These are phyloP conservation scores for Telenomus remus DNA, from an alignment of 1,140 invertebrate species.

Conservation along the genomic window DNA sequence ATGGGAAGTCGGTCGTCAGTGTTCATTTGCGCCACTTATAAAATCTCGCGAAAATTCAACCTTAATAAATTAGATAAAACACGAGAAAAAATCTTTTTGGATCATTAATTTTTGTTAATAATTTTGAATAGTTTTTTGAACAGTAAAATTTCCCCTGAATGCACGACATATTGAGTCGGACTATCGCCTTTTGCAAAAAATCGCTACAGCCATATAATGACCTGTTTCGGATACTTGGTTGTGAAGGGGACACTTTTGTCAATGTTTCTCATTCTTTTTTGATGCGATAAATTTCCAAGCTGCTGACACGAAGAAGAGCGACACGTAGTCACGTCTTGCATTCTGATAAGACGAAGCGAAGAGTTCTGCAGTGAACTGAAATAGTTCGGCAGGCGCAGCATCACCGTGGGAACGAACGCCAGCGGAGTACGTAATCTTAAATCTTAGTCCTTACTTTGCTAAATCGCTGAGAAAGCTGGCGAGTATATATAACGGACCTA, in stretches of 20 bases:
- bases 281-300: conserved; percentile 47
- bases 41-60: conserved; percentile 17
- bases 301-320: conserved; percentile 52
- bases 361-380: conserved; percentile 42
- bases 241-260: conserved; percentile 28
- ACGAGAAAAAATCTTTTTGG: too few relatives aligned
- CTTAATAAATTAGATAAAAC: too few relatives aligned
- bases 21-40: conserved; percentile 9
- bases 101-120: too few relatives aligned
- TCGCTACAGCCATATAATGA: conserved; percentile 37
- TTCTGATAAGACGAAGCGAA: conserved; percentile 45
- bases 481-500: conserved; percentile 47
- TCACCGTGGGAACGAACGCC: conserved; percentile 51
- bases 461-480: conserved; percentile 50
- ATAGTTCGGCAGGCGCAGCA: conserved; percentile 53
- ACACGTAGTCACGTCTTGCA: conserved; percentile 52
- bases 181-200: not conserved
- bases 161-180: not conserved
- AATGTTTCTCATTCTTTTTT: conserved; percentile 30
- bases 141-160: too few relatives aligned
- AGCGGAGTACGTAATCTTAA: conserved; percentile 55
- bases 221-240: conserved; percentile 30
- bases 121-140: too few relatives aligned
- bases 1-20: conserved; percentile 37
- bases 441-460: conserved; percentile 52